Percentiles rank a stretch among this genome's conserved stretches.
Evolutionary conservation across 2,888 invertebrate genomes (phyloP).

Genomic region (Pristionchus fissidentatus): DNA sequence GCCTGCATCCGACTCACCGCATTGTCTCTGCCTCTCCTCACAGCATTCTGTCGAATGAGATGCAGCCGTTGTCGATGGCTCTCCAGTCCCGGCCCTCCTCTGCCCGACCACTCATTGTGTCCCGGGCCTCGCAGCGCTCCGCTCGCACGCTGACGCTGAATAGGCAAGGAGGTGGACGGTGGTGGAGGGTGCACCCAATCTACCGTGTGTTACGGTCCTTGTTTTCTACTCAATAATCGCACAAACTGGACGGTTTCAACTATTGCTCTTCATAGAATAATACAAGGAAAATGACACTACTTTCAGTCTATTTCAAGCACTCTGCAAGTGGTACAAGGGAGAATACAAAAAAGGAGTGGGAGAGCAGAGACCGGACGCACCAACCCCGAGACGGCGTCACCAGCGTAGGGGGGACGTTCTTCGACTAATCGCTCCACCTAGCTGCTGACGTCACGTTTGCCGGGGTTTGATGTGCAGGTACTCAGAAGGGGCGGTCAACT

Average conservation of each 20-base stretch:
- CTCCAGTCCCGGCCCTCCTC: neutral
- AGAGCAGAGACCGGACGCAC: too few species aligned
- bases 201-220: neutral
- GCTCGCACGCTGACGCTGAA: neutral
- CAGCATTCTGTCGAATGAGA: conserved; percentile 44
- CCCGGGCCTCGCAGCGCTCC: neutral
- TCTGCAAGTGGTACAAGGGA: too few species aligned
- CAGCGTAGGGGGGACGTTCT: too few species aligned
- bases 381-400: too few species aligned
- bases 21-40: conserved; percentile 22
- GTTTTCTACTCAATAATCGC: neutral
- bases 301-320: too few species aligned
- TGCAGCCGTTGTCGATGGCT: conserved; percentile 16
- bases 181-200: neutral
- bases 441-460: too few species aligned
- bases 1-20: neutral
- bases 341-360: too few species aligned
- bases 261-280: too few species aligned
- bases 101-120: neutral
- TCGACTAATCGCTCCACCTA: too few species aligned
- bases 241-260: too few species aligned
- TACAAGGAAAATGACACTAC: too few species aligned
- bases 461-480: too few species aligned
- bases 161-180: neutral
- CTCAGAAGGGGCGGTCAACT: neutral